Base-by-base conservation (phyloP, 2,888 invertebrate species). In the Ophonus ardosiacus region DNA sequence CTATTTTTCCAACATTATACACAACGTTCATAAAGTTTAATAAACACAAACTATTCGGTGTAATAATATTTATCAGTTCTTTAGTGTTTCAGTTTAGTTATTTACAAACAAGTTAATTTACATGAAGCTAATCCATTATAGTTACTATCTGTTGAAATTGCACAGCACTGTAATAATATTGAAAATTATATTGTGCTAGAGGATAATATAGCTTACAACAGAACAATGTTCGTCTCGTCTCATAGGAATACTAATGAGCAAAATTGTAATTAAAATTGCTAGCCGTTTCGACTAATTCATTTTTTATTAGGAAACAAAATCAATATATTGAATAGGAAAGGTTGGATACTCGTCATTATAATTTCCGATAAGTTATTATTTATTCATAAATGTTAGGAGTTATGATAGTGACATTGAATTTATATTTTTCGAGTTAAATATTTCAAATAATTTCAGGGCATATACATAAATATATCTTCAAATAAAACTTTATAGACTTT, bases 181-280 rank as follows among this genome's bases (percentile, higher is more conserved):
- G 38, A 38, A 68, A 68, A 31, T 68, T 68, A 68, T 68, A 68
- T 68, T 68, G 15, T 31, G 21, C 18, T 0, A 38, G 40, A 40
- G 38, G 13, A 68, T 24, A 38, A n/a, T 68, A 15, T 31, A 31
- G 68, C 38, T 21, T 59, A 51, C 43, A 13, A 0, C 13, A 18
- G 18, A 40, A 68, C 68, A 68, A 31, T 68, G 68, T 68, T 68
- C 38, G 31, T 68, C 68, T n/a, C 24, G 31, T 68, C 68, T 15
- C 68, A 13, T 15, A 31, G 68, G 68, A 68, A 68, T 68, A 68
- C 68, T 68, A 68, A 68, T 68, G 68, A 68, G 31, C 68, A 31
- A 38, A 68, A 68, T 31, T 68, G 38, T 38, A 68, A 68, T 68
- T 68, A 31, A 15, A n/a, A 68, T 31, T 68, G 8, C 43, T 51